Base-by-base conservation (phyloP, 2,797 vertebrate genomes). In the Echeneis naucrates region DNA sequence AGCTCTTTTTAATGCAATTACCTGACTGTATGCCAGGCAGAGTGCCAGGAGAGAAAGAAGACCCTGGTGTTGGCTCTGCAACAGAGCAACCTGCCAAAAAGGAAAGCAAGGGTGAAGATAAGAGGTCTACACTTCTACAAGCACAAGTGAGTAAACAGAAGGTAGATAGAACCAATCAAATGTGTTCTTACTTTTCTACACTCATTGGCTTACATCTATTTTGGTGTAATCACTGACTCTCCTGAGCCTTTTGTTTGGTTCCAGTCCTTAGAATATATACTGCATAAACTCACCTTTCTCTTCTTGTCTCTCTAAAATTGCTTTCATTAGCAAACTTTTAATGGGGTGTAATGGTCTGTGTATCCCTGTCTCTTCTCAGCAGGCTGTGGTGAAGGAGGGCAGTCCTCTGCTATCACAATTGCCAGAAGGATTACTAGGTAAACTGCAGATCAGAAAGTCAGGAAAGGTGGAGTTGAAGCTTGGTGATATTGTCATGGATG, bases 1-100 rank as follows among this genome's bases (percentile, higher is more conserved):
- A 95, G 77, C 88, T 95, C 33, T 89, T 95, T 67, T 94, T 95
- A 77, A 94, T 95, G 79, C 94, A 95, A 86, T 76, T 95, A 26
- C 94, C 94, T 0, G 94, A 95, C 81, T 92, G 89, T 17, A 86
- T 95, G 77, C 94, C 94, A 0, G 81, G 79, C 45, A 80, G 68
- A 32, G 53, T 19, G 0, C 61, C 82, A 19, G 69, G 21, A 27
- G 55, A 17, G 26, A 85, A 79, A 38, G 27, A 10, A 0, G 33
- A 71, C 5, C 4, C n/a, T 0, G 2, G 33, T 45, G 4, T 14
- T 0, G 38, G 26, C 23, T 32, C 70, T 35, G 0, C 72, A 19
- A 16, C 59, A 23, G 83, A 87, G 33, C 90, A 80, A 48, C 12
- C 52, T 8, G 57, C 61, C 16, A 85, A 87, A 48, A 92, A 89